Base-by-base conservation (phyloP, 2,113 vertebrate species). In the Campylomormyrus numenius region DNA sequence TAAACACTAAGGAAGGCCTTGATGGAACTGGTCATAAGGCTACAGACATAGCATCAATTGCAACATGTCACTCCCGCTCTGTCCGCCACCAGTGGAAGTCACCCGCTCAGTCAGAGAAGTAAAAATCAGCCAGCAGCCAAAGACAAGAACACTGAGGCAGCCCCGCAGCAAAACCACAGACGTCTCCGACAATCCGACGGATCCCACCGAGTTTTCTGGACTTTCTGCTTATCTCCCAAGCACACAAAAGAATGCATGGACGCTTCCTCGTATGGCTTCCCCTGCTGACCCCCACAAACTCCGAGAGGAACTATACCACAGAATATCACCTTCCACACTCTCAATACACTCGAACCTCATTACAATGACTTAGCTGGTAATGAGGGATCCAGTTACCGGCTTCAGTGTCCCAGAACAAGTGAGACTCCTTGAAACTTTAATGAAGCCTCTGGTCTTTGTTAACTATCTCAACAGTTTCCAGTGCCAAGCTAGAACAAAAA, bases 391-490 rank as follows among this genome's bases (percentile, higher is more conserved):
- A 0, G 31, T 0, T 0, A 91, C 13, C 0, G 1, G n/a, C 88
- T 93, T 88, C 0, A 27, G 85, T 95, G 90, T 94, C 93, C 56
- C 84, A 13, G n/a, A 13, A 27, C 86, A 90, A 91, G 92, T 53
- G 39, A 85, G 91, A 91, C 7, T 85, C 77, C 8, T 95, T 87
- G 94, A 95, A 94, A 85, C 94, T 94, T 95, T 90, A 96, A 91
- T 85, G 50, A 70, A 27, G 46, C 48, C 21, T 70, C 87, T n/a
- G n/a, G 6, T 39, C 48, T 74, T 3, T 52, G 15, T 39, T 17
- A 85, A 88, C 45, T 42, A 88, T 39, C 53, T 17, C 45, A 15
- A 3, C 15, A 45, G 35, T 50, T 56, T 24, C 70, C 89, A 85
- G 85, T 46, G 53, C 62, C 31, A 53, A 27, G 11, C 85, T 7